phyloP scores from a whole-genome alignment of 2,113 vertebrate species.

The Abramis brama region DNA sequence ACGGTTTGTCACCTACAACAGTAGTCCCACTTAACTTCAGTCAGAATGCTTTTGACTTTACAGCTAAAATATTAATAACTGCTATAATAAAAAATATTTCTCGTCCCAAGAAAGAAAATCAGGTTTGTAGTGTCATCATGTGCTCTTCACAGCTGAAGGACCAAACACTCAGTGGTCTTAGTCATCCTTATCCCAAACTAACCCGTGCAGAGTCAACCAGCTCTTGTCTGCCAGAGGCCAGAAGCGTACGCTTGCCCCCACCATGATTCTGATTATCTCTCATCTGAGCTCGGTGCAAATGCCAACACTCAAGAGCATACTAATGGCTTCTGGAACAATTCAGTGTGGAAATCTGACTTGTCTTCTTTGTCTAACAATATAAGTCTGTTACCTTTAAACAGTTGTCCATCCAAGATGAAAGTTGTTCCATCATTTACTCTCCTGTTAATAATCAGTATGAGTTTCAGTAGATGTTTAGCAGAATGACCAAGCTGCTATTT shows the following conservation, averaged over 20 bases:
- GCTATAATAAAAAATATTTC: not conserved
- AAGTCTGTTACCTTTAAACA: not conserved
- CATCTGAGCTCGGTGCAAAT: slow-evolving; percentile 42
- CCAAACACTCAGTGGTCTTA: not conserved
- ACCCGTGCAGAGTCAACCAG: slow-evolving; percentile 6
- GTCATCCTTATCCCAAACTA: slow-evolving; percentile 6
- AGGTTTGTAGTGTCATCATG: not conserved
- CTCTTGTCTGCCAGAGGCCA: slow-evolving; percentile 7
- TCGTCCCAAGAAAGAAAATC: not conserved
- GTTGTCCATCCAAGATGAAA: not conserved
- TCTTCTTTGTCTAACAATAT: not conserved
- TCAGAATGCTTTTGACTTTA: not conserved
- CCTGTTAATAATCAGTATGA: not conserved
- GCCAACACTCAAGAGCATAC: slow-evolving; percentile 36
- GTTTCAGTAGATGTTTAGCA: not conserved
- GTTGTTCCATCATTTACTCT: not conserved
- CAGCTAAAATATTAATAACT: not conserved
- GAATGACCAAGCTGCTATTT: not conserved
- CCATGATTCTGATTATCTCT: slow-evolving; percentile 21
- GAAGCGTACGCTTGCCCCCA: not conserved
- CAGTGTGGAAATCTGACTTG: slow-evolving; percentile 10
- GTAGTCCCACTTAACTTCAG: not conserved
- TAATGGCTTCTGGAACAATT: slow-evolving; percentile 27
- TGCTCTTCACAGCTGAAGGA: slow-evolving; percentile 9
- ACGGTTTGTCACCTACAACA: not conserved